phyloP scores from a whole-genome alignment of 2,113 vertebrate genomes.

The Micronycteris hirsuta region DNA sequence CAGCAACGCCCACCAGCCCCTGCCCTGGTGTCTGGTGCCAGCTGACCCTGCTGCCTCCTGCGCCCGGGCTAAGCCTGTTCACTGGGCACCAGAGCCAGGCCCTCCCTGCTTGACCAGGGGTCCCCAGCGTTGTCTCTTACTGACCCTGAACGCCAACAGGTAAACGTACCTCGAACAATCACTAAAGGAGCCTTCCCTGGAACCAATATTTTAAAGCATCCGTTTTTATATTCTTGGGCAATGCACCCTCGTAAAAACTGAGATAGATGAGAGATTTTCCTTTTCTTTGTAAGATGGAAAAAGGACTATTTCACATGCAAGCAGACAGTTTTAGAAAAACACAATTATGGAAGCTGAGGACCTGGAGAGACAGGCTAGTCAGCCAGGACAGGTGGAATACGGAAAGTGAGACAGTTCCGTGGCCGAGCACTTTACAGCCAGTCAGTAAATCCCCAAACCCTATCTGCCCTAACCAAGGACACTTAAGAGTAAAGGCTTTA shows the following conservation, averaged over 20 bases:
- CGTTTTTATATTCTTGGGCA: neutral
- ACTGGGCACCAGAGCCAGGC: neutral
- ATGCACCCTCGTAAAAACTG: neutral
- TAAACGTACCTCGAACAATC: neutral
- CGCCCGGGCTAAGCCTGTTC: neutral
- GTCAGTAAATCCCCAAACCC: too few species aligned
- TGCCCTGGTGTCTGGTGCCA: neutral
- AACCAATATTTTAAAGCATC: neutral
- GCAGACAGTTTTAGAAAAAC: neutral
- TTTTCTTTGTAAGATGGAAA: neutral
- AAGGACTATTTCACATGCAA: neutral
- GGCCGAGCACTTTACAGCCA: too few species aligned
- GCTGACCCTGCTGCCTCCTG: neutral
- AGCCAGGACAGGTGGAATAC: too few species aligned
- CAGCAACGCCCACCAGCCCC: neutral
- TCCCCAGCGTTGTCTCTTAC: neutral
- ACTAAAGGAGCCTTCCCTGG: neutral
- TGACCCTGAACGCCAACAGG: neutral
- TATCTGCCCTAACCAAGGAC: too few species aligned
- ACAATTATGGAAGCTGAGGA: neutral
- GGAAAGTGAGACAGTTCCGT: too few species aligned
- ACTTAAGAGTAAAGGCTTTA: too few species aligned
- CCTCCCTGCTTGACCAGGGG: neutral
- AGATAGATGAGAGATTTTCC: neutral
- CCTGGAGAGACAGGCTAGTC: neutral